These are phyloP conservation scores for Polyodon spathula DNA, from an alignment of 2,113 vertebrate species.

Conservation along the genomic window DNA sequence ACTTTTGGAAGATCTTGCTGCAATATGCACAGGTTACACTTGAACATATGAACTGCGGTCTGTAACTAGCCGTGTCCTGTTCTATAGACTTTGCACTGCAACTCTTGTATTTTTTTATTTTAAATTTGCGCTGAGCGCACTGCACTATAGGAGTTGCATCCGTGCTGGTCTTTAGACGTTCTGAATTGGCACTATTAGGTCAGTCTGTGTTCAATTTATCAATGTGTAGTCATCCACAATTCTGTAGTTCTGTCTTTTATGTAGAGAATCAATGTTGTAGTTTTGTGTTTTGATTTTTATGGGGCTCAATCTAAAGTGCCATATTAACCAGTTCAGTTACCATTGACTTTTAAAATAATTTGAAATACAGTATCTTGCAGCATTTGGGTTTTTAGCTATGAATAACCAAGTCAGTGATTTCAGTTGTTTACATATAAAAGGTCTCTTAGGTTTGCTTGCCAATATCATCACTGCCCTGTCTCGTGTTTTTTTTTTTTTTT, in stretches of 20 bases:
- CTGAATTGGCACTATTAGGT: constrained; percentile 45
- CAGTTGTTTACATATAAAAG: constrained; percentile 48
- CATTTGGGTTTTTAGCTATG: constrained; percentile 16
- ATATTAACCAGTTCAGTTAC: constrained; percentile 23
- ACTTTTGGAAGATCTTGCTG: constrained; percentile 32
- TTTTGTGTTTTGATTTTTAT: constrained; percentile 18
- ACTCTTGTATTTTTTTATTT: constrained; percentile 46
- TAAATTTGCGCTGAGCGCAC: constrained; percentile 60
- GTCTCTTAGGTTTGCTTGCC: constrained; percentile 26
- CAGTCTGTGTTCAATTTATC: constrained; percentile 38
- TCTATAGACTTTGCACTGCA: constrained; percentile 38
- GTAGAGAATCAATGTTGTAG: constrained; percentile 51
- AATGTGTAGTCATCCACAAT: constrained; percentile 25
- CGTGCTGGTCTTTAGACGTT: constrained; percentile 34
- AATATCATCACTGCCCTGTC: too few relatives aligned
- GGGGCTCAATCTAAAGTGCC: constrained; percentile 31
- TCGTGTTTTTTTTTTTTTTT: too few relatives aligned
- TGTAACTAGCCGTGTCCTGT: constrained; percentile 37
- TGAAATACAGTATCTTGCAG: background rate
- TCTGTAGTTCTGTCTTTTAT: constrained; percentile 34
- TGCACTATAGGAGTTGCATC: constrained; percentile 57
- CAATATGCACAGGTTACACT: constrained; percentile 35
- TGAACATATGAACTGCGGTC: constrained; percentile 36
- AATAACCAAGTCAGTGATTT: constrained; percentile 30
- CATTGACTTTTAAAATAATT: background rate